These are phyloP conservation scores for Drosophila vallismaia DNA, from an alignment of 2,888 invertebrate genomes.

Conservation along the genomic window DNA sequence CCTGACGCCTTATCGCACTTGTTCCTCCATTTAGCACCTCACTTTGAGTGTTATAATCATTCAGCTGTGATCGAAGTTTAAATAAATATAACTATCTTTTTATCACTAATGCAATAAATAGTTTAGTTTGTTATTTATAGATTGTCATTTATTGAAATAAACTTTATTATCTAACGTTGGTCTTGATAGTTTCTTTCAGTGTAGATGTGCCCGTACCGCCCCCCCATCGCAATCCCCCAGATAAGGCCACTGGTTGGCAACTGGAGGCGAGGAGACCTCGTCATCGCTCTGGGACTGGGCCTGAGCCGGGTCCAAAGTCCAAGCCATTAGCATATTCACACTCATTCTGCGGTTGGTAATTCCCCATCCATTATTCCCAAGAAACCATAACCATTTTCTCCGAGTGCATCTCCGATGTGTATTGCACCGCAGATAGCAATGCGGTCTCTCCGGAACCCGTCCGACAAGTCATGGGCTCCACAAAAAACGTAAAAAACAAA, in stretches of 20 bases:
- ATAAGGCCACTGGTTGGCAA: constrained; percentile 35
- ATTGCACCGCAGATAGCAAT: neutral
- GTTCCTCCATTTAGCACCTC: constrained; percentile 3
- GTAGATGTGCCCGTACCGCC: neutral
- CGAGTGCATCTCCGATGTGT: constrained; percentile 13
- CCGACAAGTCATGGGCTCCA: constrained; percentile 16
- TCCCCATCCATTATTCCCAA: neutral
- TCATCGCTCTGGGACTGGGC: constrained; percentile 11
- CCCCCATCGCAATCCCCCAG: constrained; percentile 6
- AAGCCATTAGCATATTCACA: constrained; percentile 15
- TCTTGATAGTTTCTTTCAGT: neutral
- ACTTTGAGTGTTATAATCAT: neutral
- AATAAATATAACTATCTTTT: too few relatives aligned
- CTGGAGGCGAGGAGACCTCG: constrained; percentile 10
- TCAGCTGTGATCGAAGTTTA: too few relatives aligned
- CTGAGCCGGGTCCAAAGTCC: constrained; percentile 26
- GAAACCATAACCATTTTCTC: neutral
- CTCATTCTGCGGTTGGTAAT: constrained; percentile 22
- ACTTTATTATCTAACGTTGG: too few relatives aligned
- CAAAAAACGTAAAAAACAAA: constrained; percentile 4
- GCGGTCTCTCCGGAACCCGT: constrained; percentile 37
- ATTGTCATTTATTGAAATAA: too few relatives aligned
- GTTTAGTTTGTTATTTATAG: too few relatives aligned
- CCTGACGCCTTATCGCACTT: constrained; percentile 39
- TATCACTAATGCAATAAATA: too few relatives aligned